Evolutionary conservation across 2,888 invertebrate genomes (phyloP), one percentile per base, ranked within the genome.

Genomic region (Aquatica leii): DNA sequence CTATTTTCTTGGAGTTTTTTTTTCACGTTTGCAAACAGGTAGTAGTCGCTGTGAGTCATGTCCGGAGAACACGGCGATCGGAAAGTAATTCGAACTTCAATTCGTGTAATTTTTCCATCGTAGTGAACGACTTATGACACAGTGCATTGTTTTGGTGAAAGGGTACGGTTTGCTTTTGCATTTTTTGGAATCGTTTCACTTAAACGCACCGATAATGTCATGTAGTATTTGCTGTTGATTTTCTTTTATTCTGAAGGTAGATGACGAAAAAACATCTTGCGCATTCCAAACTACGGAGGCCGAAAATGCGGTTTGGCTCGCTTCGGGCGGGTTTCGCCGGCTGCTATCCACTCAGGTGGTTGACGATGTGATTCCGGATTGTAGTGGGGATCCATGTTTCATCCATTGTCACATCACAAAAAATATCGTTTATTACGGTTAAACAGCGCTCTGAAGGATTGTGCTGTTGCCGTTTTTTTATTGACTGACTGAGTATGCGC

Each of bases 131-230:
- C 46, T 46, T 55, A 43, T 55, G 31, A 46, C 31, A 46, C 34
- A 31, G 46, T 55, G 55, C 55, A 17, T 55, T 55, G 31, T 55
- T 43, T 11, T 31, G 59, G 40, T 46, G 52, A 35, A 46, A 51
- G 18, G 37, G 21, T 12, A 57, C 41, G 24, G 50, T 55, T 34
- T 35, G 40, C 46, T 24, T 12, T 55, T 54, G 67, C 55, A 58
- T 34, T 35, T 52, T 52, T 52, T 17, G 8, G 34, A 34, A 50
- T 6, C 20, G 17, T 14, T 21, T 50, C 24, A 2, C 20, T 50
- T 12, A 21, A 50, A 50, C 24, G 20, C 12, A 50, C 50, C 24
- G 20, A 21, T 50, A 24, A 18, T 24, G 3, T 4, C 6, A 17
- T 46, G 11, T 46, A 15, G 14, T 24, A 24, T 24, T 24, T 6